phyloP scores from a whole-genome alignment of 2,797 vertebrate species.

The Alfaro cultratus region DNA sequence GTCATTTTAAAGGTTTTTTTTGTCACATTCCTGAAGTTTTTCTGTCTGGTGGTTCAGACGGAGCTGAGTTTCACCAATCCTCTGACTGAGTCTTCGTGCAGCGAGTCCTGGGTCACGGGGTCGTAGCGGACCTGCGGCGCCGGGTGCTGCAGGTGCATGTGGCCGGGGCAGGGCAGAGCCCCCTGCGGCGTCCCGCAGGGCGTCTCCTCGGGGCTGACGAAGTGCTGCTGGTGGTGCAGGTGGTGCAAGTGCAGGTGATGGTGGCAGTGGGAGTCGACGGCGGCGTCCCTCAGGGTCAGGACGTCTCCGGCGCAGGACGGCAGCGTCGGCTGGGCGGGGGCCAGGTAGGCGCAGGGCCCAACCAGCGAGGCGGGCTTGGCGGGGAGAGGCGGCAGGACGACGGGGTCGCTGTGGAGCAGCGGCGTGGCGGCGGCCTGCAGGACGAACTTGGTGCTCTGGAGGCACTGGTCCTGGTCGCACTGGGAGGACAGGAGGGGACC shows the following conservation, averaged over 20 bases:
- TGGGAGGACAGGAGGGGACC: conserved; percentile 60
- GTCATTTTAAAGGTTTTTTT: not conserved
- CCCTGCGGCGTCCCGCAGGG: conserved; percentile 80
- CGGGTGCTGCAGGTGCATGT: conserved; percentile 41
- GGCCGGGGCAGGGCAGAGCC: conserved; percentile 69
- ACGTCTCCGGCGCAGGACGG: conserved; percentile 79
- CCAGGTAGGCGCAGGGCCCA: conserved; percentile 86
- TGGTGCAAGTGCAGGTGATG: conserved; percentile 56
- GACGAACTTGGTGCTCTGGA: conserved; percentile 98
- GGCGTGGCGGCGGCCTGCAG: conserved; percentile 92
- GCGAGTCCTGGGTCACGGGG: conserved; percentile 89
- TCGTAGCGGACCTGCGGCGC: conserved; percentile 65
- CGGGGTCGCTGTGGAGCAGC: conserved; percentile 87
- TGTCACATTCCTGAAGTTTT: not conserved
- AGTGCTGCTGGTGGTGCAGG: conserved; percentile 73
- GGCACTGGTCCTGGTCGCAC: conserved; percentile 96
- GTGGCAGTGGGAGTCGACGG: conserved; percentile 75
- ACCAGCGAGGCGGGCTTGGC: conserved; percentile 84
- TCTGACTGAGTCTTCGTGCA: conserved; percentile 93
- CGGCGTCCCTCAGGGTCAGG: conserved; percentile 72
- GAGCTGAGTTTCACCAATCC: conserved; percentile 96
- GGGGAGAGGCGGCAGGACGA: conserved; percentile 76
- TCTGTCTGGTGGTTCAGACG: conserved; percentile 74
- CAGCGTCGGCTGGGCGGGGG: conserved; percentile 85
- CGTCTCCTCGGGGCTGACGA: conserved; percentile 88